A percentile compares a stretch with the other conserved stretches of the same genome.
These are phyloP conservation scores for Neria commutata DNA, from an alignment of 2,888 invertebrate species.

Conservation along the genomic window DNA sequence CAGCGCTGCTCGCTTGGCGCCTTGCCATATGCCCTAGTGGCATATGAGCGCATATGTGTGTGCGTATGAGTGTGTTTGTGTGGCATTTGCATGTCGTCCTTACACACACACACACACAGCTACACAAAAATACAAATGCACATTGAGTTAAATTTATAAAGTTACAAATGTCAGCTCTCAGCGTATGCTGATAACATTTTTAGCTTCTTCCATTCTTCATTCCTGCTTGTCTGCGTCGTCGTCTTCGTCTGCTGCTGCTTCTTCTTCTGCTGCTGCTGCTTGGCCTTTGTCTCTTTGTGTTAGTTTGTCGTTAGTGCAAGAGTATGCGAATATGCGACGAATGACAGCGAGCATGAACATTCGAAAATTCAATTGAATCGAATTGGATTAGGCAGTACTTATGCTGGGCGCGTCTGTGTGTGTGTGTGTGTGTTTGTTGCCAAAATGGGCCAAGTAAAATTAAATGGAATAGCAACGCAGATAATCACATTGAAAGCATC, in stretches of 20 bases:
- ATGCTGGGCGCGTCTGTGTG: too few species aligned
- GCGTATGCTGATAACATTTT: neutral
- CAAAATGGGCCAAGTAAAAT: slow-evolving; percentile 6
- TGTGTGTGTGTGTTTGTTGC: too few species aligned
- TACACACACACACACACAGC: slow-evolving; percentile 7
- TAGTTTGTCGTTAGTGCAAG: too few species aligned
- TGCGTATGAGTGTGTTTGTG: slow-evolving; percentile 6
- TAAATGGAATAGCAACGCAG: slow-evolving; percentile 4
- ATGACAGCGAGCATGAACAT: neutral
- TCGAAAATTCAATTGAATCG: slow-evolving; percentile 13
- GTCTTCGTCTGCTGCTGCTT: too few species aligned
- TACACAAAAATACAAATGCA: slow-evolving; percentile 1
- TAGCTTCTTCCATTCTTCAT: neutral
- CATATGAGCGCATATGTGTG: slow-evolving; percentile 9
- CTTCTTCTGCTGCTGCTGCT: too few species aligned
- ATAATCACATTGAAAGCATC: neutral
- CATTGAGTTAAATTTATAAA: slow-evolving; percentile 16
- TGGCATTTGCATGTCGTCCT: slow-evolving; percentile 35
- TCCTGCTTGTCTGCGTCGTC: too few species aligned
- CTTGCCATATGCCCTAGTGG: neutral
- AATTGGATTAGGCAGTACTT: neutral
- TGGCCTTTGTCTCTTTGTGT: too few species aligned
- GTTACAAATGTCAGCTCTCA: slow-evolving; percentile 11
- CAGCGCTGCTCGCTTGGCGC: neutral
- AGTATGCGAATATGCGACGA: too few species aligned